phyloP scores from a whole-genome alignment of 1,140 invertebrate genomes.

The Araneus ventricosus region DNA sequence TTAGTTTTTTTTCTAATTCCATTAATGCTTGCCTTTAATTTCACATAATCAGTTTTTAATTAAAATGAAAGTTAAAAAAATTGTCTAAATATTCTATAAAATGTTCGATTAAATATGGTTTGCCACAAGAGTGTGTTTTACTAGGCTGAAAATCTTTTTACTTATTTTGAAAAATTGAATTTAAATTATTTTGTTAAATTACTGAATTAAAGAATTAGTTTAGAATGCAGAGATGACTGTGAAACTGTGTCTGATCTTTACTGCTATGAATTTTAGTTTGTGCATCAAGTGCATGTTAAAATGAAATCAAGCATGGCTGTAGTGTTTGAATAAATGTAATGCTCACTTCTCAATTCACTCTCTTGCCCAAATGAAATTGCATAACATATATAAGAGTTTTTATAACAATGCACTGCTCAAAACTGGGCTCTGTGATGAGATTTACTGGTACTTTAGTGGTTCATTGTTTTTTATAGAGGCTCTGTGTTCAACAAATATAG shows the following conservation, averaged over 20 bases:
- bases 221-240: slow-evolving; percentile 60
- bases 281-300: slow-evolving; percentile 63
- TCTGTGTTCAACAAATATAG: no score
- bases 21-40: no score
- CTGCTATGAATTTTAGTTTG: slow-evolving; percentile 47
- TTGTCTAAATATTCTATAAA: not conserved
- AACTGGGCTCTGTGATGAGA: slow-evolving; percentile 63
- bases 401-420: slow-evolving; percentile 57
- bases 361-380: slow-evolving; percentile 46
- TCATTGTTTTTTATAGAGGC: no score
- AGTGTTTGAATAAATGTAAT: slow-evolving; percentile 72
- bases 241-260: slow-evolving; percentile 24
- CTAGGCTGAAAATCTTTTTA: not conserved
- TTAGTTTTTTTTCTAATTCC: no score
- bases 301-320: slow-evolving; percentile 69
- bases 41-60: no score
- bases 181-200: no score
- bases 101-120: not conserved
- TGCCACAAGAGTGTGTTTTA: not conserved
- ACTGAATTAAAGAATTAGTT: not conserved
- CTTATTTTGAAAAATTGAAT: no score
- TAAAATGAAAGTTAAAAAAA: no score
- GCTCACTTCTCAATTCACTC: slow-evolving; percentile 71
- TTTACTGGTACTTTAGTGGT: slow-evolving; percentile 57
- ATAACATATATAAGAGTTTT: not conserved